A percentile compares a stretch with the other conserved stretches of the same genome.
phyloP scores from a whole-genome alignment of 2,888 invertebrate genomes.

The Scelioninae gen. 1 region DNA sequence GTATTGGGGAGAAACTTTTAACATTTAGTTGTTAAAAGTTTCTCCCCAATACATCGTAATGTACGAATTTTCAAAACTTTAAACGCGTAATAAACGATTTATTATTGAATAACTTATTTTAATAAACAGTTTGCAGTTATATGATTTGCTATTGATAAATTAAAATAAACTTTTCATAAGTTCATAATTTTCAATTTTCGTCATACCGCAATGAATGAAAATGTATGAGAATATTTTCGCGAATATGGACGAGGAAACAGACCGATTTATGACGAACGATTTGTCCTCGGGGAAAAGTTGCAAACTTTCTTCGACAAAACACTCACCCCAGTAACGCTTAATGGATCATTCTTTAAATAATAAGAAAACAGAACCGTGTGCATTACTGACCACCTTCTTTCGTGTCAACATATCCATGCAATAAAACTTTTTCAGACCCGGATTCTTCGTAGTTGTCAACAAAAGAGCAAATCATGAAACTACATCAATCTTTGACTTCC shows the following conservation, averaged over 20 bases:
- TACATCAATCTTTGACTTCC: slow-evolving; percentile 57
- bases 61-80: slow-evolving; percentile 18
- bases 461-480: slow-evolving; percentile 48
- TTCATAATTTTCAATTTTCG: slow-evolving; percentile 54
- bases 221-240: slow-evolving; percentile 68
- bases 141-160: no score
- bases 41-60: slow-evolving; percentile 12
- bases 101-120: no score
- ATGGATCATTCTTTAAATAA: slow-evolving; percentile 80
- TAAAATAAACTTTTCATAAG: no score
- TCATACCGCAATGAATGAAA: slow-evolving; percentile 29
- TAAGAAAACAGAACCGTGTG: slow-evolving; percentile 76
- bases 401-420: slow-evolving; percentile 52
- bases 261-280: slow-evolving; percentile 81
- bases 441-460: slow-evolving; percentile 53
- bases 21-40: slow-evolving; percentile 40
- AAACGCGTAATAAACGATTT: neutral
- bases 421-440: slow-evolving; percentile 48
- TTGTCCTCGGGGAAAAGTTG: slow-evolving; percentile 76
- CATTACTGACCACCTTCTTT: slow-evolving; percentile 66
- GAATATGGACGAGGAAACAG: slow-evolving; percentile 74
- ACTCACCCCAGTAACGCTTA: slow-evolving; percentile 71
- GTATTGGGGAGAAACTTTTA: slow-evolving; percentile 62
- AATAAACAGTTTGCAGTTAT: no score
- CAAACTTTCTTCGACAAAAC: slow-evolving; percentile 72